Evolutionary conservation across 2,113 vertebrate genomes (phyloP).

Genomic region (Myotis brandtii): DNA sequence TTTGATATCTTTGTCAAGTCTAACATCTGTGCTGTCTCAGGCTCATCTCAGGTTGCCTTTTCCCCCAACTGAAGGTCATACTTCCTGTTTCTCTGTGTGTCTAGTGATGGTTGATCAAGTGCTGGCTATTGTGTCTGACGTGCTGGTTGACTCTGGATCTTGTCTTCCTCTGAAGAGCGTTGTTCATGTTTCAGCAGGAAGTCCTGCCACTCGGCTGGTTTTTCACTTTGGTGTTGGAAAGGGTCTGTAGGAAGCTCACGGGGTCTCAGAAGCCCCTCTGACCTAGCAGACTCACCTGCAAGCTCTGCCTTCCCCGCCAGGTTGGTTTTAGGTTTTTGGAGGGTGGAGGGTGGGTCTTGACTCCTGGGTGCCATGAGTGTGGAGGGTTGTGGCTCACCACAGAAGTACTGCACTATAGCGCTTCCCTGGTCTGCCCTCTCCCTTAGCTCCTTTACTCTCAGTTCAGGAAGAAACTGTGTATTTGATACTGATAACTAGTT

Average conservation of each 20-base stretch:
- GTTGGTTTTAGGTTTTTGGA: neutral
- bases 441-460: too few relatives aligned
- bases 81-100: fast-evolving
- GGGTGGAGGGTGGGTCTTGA: neutral
- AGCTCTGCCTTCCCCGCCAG: neutral
- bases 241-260: neutral
- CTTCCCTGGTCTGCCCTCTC: fast-evolving
- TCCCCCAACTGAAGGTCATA: fast-evolving
- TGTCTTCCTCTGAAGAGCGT: neutral
- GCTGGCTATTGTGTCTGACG: fast-evolving
- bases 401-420: fast-evolving
- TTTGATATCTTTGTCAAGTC: neutral
- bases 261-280: neutral
- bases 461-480: fast-evolving
- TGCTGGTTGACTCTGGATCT: neutral
- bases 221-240: neutral
- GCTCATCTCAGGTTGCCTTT: neutral
- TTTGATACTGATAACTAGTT: fast-evolving
- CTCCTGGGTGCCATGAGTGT: fast-evolving
- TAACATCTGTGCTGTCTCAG: fast-evolving
- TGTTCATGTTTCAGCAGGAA: fast-evolving
- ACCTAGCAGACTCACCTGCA: neutral
- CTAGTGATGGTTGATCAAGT: fast-evolving
- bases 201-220: neutral
- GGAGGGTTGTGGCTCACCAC: fast-evolving